Base-by-base conservation (phyloP, 2,113 vertebrate genomes). In the Lophura nycthemera region DNA sequence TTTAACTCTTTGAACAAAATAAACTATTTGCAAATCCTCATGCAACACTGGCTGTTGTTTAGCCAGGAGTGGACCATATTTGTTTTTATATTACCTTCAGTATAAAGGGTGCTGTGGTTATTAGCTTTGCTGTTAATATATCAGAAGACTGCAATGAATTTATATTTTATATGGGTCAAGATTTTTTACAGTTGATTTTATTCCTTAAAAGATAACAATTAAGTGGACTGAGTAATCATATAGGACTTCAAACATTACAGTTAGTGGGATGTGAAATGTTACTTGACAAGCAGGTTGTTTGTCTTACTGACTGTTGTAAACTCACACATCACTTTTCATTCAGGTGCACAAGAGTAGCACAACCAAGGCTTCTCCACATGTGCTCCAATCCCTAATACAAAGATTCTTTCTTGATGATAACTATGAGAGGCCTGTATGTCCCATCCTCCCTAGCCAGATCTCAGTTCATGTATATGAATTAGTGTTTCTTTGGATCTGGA, bases 1-100 rank as follows among this genome's bases (percentile, higher is more conserved):
- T 57, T 52, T 65, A 81, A 70, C 64, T 85, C 19, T 84, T 59
- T 59, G 42, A 70, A 76, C 43, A 71, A 66, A 85, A 59, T 45
- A 71, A n/a, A 32, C 30, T 72, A 16, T 34, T 34, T 66, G 14
- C 8, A 86, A 65, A 81, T 2, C 12, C 18, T 38, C 5, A 6
- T 10, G 6, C 54, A 60, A 47, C 54, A 34, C 0, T 0, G 9
- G 21, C 24, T 50, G 4, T 40, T 71, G 8, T 5, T 54, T 10
- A 32, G 25, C 61, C 56, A 43, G 3, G 10, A 54, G 54, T 14
- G 16, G 8, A 34, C 9, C 2, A 8, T 70, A 29, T 70, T 80
- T 71, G 52, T 75, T 60, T 14, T 36, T 70, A 40, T 4, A 6
- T 59, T 59, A 79, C 12, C 48, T 75, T 80, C 43, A 47, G 10